phyloP scores from a whole-genome alignment of 1,140 invertebrate genomes.

The Megalopta genalis region DNA sequence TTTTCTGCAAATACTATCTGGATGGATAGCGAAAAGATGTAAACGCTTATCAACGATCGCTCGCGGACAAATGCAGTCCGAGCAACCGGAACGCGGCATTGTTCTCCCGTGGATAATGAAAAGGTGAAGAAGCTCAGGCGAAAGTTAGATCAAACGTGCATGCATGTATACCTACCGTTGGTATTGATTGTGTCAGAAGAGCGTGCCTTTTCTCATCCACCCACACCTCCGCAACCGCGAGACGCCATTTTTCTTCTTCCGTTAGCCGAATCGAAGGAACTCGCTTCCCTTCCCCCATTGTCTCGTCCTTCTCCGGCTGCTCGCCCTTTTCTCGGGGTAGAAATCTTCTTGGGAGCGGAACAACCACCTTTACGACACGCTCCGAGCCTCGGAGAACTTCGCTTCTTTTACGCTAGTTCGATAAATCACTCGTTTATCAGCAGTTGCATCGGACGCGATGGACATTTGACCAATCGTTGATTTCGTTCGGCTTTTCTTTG shows the following conservation, averaged over 20 bases:
- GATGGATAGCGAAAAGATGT: slow-evolving; percentile 10
- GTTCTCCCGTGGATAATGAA: not conserved
- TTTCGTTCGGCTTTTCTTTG: no score
- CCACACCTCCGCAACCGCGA: slow-evolving; percentile 47
- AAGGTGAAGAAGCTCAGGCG: slow-evolving; percentile 17
- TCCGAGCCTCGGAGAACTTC: not conserved
- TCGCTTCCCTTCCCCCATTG: slow-evolving; percentile 24
- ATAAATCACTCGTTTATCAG: not conserved
- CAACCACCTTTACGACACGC: not conserved
- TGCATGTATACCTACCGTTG: slow-evolving; percentile 10
- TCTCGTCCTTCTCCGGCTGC: not conserved
- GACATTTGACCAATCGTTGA: not conserved
- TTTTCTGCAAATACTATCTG: slow-evolving; percentile 12
- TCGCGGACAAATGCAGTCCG: not conserved
- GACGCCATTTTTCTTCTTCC: slow-evolving; percentile 60
- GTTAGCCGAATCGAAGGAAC: slow-evolving; percentile 42
- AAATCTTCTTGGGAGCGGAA: not conserved
- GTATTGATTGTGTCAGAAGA: slow-evolving; percentile 64
- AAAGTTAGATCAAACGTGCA: slow-evolving; percentile 5
- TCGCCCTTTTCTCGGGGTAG: not conserved
- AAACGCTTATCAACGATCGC: slow-evolving; percentile 18
- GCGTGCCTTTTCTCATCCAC: slow-evolving; percentile 51
- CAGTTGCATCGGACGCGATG: not conserved
- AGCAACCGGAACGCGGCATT: slow-evolving; percentile 1
- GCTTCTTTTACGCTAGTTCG: no score